phyloP scores from a whole-genome alignment of 2,888 invertebrate genomes.

The Syrphus vitripennis region DNA sequence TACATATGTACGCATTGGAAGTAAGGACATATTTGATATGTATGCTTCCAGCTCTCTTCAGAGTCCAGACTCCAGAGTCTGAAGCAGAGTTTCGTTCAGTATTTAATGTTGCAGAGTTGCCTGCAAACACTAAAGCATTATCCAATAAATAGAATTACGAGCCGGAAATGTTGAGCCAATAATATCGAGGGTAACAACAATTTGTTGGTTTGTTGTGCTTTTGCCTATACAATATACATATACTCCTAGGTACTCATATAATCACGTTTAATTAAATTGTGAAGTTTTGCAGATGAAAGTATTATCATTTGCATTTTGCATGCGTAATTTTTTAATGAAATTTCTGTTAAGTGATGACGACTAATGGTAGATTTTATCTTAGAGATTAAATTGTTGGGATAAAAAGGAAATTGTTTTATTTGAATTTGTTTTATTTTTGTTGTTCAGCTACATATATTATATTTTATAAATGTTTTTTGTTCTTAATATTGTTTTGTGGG shows the following conservation, averaged over 20 bases:
- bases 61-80: not conserved
- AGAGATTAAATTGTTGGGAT: conserved; percentile 46
- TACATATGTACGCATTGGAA: not conserved
- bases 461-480: conserved; percentile 7
- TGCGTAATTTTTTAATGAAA: conserved; percentile 45
- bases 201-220: conserved; percentile 59
- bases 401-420: conserved; percentile 48
- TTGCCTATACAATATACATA: not conserved
- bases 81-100: not conserved
- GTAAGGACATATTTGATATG: not conserved
- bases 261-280: conserved; percentile 62
- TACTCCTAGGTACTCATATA: not conserved
- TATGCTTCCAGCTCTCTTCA: not conserved
- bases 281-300: conserved; percentile 49
- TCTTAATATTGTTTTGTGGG: not conserved
- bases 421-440: conserved; percentile 2
- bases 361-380: conserved; percentile 58
- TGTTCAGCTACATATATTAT: not conserved
- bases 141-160: conserved; percentile 54
- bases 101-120: not conserved
- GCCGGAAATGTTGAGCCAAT: conserved; percentile 56
- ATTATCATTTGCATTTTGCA: conserved; percentile 58
- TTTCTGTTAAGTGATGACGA: conserved; percentile 53
- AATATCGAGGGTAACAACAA: conserved; percentile 36
- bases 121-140: not conserved